Base-by-base conservation (phyloP, 2,888 invertebrate genomes). In the Tolmerus cingulatus region DNA sequence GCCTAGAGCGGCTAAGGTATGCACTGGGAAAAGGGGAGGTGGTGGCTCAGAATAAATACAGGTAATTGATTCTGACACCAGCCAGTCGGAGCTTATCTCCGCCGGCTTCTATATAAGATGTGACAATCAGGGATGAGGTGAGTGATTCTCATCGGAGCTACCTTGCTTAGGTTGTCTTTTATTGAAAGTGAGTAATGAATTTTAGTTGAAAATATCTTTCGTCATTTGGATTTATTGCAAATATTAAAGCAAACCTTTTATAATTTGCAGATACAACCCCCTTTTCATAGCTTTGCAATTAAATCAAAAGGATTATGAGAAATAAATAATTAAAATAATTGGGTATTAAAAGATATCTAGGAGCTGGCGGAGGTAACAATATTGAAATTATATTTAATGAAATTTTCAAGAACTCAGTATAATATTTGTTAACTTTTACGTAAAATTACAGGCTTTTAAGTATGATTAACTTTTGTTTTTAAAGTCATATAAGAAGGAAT, bases 11-110 rank as follows among this genome's bases (percentile, higher is more conserved):
- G 76, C 30, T 30, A 76, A 34, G 40, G n/a, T 30, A 37, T 76
- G 23, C 55, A 81, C 30, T 27, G 30, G n/a, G 55, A 30, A 55
- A 55, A 7, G 5, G 5, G n/a, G 55, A 55, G 81, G 5, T 55
- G 30, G 16, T 55, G 81, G 51, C 23, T 81, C 55, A 81, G 27
- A 34, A 34, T 40, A 79, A 79, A 81, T 23, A 30, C 81, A 81
- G 81, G 51, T 81, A 81, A 81, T 81, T 55, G 81, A 51, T 55
- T 81, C 34, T 14, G 66, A 66, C 66, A 66, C 66, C 66, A 66
- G 27, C 66, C 27, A 19, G 66, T 66, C 66, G 8, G 7, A 66
- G 66, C 66, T 27, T 66, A 66, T 66, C 66, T 27, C 1, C 0
- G 4, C 19, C 23, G 27, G 66, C 27, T 12, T 66, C 3, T 4